Evolutionary conservation across 2,113 vertebrate species (phyloP).

Genomic region (Phalacrocorax aristotelis): DNA sequence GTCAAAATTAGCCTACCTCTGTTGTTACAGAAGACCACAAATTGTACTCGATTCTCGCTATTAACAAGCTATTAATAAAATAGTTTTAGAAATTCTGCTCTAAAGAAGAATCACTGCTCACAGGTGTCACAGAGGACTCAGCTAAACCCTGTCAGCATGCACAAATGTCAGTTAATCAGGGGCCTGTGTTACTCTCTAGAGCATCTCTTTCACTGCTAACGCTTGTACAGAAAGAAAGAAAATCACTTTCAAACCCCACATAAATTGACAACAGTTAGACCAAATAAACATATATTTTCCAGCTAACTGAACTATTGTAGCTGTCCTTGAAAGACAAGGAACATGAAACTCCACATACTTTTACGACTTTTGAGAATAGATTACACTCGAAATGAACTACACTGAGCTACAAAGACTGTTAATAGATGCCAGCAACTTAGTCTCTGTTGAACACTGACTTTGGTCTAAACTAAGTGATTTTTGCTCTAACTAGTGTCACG

Average conservation of each 20-base stretch:
- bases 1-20: neutral
- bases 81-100: neutral
- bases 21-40: neutral
- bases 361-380: neutral
- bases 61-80: neutral
- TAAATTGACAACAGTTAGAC: neutral
- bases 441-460: neutral
- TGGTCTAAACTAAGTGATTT: conserved; percentile 13
- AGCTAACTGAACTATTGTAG: neutral
- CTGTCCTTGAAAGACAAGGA: neutral
- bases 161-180: neutral
- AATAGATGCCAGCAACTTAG: conserved; percentile 1
- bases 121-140: neutral
- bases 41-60: neutral
- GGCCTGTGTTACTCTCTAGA: neutral
- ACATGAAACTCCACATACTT: neutral
- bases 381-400: neutral
- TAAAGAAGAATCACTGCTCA: neutral
- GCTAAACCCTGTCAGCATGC: neutral
- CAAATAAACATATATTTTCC: neutral
- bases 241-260: neutral
- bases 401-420: neutral
- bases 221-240: neutral
- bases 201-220: neutral
- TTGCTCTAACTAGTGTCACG: neutral